Conservation (phyloP, 2,888 invertebrate species). For the Ectemnius cavifrons region DNA sequence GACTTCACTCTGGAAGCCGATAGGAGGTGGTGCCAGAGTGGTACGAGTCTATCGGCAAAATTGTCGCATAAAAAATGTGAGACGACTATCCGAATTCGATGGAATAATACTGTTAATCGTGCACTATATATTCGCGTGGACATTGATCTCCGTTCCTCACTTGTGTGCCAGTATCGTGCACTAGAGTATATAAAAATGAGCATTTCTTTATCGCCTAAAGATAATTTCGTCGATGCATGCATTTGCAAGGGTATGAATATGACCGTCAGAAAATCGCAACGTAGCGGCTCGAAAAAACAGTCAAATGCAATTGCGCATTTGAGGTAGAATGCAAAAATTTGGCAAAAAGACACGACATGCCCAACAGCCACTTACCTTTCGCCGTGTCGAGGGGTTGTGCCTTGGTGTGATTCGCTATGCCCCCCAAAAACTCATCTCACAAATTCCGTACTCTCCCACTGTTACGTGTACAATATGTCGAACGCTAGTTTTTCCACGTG, state of each 20-base stretch:
- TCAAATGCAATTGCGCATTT: conserved; percentile 15
- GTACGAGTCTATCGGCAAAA: conserved; percentile 14
- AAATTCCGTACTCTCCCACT: conserved; percentile 13
- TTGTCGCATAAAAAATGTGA: conserved; percentile 22
- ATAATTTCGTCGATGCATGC: conserved; percentile 13
- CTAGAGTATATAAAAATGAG: conserved; percentile 35
- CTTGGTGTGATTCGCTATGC: conserved; percentile 9
- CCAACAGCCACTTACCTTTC: conserved; percentile 49
- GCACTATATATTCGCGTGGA: conserved; percentile 18
- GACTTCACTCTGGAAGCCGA: too few species aligned
- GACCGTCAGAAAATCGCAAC: conserved; percentile 34
- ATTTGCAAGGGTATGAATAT: not conserved
- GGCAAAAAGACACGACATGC: conserved; percentile 25
- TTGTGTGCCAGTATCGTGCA: not conserved
- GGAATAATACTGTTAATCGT: conserved; percentile 46
- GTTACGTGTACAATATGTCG: not conserved
- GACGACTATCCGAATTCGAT: conserved; percentile 33
- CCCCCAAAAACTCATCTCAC: conserved; percentile 18
- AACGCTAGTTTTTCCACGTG: not conserved
- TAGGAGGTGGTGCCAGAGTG: too few species aligned
- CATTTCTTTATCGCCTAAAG: conserved; percentile 21
- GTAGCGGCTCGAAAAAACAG: conserved; percentile 32
- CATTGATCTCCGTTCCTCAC: conserved; percentile 17
- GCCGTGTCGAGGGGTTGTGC: conserved; percentile 12
- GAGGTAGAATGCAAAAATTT: conserved; percentile 18